Percentiles rank a stretch among this genome's conserved stretches.
phyloP scores from a whole-genome alignment of 2,888 invertebrate species.

The Pristionchus arcanus region DNA sequence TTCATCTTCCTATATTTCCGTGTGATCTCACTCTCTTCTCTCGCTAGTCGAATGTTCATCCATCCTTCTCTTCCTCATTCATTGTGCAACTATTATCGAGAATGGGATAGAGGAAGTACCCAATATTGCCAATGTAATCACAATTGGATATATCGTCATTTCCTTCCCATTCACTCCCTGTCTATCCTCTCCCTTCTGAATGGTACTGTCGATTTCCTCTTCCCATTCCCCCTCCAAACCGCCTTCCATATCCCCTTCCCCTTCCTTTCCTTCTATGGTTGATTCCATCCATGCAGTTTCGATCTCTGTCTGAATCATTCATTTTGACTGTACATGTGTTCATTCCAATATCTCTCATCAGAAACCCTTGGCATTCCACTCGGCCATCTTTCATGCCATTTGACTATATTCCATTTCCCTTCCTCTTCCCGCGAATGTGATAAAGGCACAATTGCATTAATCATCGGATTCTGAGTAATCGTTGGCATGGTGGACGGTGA shows the following conservation, averaged over 20 bases:
- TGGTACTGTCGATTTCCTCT: background rate
- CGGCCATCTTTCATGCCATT: background rate
- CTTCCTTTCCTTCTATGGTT: background rate
- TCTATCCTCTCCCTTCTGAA: background rate
- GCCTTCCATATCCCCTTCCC: background rate
- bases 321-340: constrained; percentile 42
- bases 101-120: background rate
- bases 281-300: background rate
- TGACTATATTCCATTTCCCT: background rate
- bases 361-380: background rate
- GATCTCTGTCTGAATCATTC: constrained; percentile 22
- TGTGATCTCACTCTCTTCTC: constrained; percentile 28
- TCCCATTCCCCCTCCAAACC: background rate
- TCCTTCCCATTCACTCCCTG: background rate
- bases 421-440: constrained; percentile 27
- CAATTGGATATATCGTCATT: background rate
- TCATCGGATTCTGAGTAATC: too few species aligned
- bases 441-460: constrained; percentile 16
- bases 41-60: background rate
- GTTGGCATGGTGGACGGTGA: too few species aligned
- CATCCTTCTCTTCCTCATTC: background rate
- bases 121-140: constrained; percentile 10
- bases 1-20: background rate
- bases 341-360: background rate
- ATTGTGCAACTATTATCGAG: constrained; percentile 44